Percentiles rank a stretch among this genome's conserved stretches.
Evolutionary conservation across 53 echinoderm and acorn worm genomes (phyloP).

Genomic region (Holothuria leucospilota): DNA sequence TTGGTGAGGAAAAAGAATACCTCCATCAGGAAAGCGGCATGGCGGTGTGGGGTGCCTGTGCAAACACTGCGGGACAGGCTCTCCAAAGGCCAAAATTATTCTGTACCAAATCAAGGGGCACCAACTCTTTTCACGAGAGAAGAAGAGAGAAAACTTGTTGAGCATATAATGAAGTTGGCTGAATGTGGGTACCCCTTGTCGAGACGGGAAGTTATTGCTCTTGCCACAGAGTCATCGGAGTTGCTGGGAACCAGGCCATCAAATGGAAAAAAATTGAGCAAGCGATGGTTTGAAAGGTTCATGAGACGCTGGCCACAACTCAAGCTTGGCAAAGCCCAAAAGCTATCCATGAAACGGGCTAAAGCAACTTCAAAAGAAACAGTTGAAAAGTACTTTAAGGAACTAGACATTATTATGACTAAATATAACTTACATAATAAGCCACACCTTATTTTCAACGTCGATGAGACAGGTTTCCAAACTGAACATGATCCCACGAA

Average conservation of each 20-base stretch:
- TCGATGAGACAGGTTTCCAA: too few relatives aligned
- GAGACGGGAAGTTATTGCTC: neutral
- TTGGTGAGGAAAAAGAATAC: neutral
- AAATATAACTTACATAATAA: slow-evolving; percentile 17
- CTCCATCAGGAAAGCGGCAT: neutral
- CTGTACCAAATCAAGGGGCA: neutral
- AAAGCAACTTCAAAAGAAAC: neutral
- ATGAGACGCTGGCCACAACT: slow-evolving; percentile 4
- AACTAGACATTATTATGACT: too few relatives aligned
- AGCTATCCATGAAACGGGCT: neutral
- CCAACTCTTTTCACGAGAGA: too few relatives aligned
- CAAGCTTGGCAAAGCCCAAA: neutral
- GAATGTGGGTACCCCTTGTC: neutral
- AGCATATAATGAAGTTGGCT: neutral
- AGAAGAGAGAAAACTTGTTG: too few relatives aligned
- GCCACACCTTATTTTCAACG: too few relatives aligned
- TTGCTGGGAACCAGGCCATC: neutral
- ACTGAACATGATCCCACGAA: too few relatives aligned
- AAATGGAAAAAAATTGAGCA: neutral
- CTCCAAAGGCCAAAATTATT: too few relatives aligned
- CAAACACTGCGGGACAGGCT: neutral
- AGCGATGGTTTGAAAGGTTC: neutral
- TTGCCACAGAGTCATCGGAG: neutral
- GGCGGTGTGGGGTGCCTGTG: too few relatives aligned
- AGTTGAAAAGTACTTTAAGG: too few relatives aligned